Percentiles rank a stretch among this genome's conserved stretches.
phyloP scores from a whole-genome alignment of 2,797 vertebrate genomes.

The Gobionotothen gibberifrons region DNA sequence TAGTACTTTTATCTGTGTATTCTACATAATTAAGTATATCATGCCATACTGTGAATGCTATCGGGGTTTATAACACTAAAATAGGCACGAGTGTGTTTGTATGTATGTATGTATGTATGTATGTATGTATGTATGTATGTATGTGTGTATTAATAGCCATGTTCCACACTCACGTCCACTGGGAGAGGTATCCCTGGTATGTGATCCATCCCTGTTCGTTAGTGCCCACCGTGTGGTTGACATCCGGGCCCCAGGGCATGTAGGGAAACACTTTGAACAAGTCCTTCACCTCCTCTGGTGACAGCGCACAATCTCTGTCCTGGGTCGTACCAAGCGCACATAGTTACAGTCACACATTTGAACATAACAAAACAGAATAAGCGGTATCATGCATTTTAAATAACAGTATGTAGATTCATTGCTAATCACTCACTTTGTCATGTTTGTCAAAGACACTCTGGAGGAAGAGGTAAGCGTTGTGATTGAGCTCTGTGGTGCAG shows the following conservation, averaged over 20 bases:
- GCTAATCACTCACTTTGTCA: conserved; percentile 90
- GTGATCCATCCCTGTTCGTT: conserved; percentile 98
- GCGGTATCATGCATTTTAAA: background rate
- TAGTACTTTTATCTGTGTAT: background rate
- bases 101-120: background rate
- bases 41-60: background rate
- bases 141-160: conserved; percentile 30
- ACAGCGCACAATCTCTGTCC: conserved; percentile 97
- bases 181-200: conserved; percentile 97
- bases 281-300: conserved; percentile 95
- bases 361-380: background rate
- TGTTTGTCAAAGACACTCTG: conserved; percentile 99
- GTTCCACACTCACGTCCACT: conserved; percentile 94
- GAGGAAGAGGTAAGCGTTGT: conserved; percentile 97
- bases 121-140: background rate
- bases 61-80: too few species aligned
- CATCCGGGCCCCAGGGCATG: conserved; percentile 98
- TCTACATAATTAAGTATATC: background rate
- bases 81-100: too few species aligned
- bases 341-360: background rate
- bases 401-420: too few species aligned
- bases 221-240: conserved; percentile 96
- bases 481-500: conserved; percentile 98
- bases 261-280: conserved; percentile 98
- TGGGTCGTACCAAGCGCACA: conserved; percentile 60